Evolutionary conservation across 2,113 vertebrate genomes (phyloP).

Genomic region (Tachysurus fulvidraco): DNA sequence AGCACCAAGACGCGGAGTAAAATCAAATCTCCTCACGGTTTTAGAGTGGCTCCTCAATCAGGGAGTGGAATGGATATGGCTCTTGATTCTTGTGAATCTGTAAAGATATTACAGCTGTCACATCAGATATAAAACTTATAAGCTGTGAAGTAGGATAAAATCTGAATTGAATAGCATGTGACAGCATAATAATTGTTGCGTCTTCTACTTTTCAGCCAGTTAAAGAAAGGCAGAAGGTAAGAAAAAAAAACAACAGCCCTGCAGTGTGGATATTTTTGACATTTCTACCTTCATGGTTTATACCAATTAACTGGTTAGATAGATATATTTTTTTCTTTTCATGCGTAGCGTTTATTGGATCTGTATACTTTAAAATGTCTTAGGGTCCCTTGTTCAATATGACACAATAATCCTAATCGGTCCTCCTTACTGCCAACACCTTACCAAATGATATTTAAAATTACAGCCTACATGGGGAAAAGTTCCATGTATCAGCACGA

Average conservation of each 20-base stretch:
- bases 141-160: not conserved
- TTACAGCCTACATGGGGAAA: constrained; percentile 16
- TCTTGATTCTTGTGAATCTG: not conserved
- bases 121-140: not conserved
- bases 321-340: not conserved
- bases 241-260: not conserved
- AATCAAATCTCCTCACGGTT: not conserved
- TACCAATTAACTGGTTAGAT: not conserved
- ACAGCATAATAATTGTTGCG: constrained; percentile 4
- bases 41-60: not conserved
- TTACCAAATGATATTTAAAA: constrained; percentile 10
- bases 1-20: not conserved
- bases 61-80: not conserved
- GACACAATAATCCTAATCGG: not conserved
- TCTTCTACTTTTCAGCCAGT: not conserved
- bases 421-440: not conserved
- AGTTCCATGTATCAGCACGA: constrained; percentile 36
- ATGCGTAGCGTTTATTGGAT: not conserved
- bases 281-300: not conserved
- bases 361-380: not conserved
- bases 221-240: not conserved
- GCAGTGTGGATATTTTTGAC: not conserved
- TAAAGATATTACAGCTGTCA: constrained; percentile 5
- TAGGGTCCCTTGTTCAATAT: not conserved
- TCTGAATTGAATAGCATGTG: not conserved